Conservation (phyloP, 2,888 invertebrate genomes). For the Leucozona laternaria region DNA sequence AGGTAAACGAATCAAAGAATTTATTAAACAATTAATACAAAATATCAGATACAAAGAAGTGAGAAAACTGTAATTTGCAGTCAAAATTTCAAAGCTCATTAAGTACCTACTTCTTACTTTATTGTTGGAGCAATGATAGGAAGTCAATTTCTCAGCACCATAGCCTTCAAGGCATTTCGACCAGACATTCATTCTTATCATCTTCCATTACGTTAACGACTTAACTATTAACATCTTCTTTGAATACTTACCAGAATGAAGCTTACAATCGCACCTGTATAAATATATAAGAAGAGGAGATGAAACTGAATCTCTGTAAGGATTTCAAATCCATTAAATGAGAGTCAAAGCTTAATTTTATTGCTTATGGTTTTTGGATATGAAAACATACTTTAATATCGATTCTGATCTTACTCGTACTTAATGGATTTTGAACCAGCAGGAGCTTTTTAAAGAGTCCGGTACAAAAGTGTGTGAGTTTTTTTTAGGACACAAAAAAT, state of each 20-base stretch:
- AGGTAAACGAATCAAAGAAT: too few species aligned
- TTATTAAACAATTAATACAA: too few species aligned
- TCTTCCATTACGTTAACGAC: slow-evolving; percentile 47
- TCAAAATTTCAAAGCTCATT: background rate
- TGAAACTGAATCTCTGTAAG: background rate
- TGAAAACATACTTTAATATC: background rate
- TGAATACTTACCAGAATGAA: slow-evolving; percentile 41
- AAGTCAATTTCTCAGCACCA: background rate
- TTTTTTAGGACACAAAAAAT: background rate
- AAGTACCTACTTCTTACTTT: background rate
- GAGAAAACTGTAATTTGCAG: background rate
- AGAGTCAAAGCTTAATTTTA: slow-evolving; percentile 6
- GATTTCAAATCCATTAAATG: slow-evolving; percentile 4
- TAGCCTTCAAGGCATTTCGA: background rate
- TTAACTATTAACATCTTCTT: slow-evolving; percentile 15
- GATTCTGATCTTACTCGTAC: background rate
- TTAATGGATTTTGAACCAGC: background rate
- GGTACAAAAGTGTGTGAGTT: background rate
- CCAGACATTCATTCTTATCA: slow-evolving; percentile 26
- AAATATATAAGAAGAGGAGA: background rate
- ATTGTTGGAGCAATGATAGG: background rate
- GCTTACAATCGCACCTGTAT: background rate
- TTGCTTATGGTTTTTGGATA: background rate
- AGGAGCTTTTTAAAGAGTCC: background rate
- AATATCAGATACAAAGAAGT: too few species aligned